These are phyloP conservation scores for Conus betulinus DNA, from an alignment of 1,140 invertebrate species.

Conservation along the genomic window DNA sequence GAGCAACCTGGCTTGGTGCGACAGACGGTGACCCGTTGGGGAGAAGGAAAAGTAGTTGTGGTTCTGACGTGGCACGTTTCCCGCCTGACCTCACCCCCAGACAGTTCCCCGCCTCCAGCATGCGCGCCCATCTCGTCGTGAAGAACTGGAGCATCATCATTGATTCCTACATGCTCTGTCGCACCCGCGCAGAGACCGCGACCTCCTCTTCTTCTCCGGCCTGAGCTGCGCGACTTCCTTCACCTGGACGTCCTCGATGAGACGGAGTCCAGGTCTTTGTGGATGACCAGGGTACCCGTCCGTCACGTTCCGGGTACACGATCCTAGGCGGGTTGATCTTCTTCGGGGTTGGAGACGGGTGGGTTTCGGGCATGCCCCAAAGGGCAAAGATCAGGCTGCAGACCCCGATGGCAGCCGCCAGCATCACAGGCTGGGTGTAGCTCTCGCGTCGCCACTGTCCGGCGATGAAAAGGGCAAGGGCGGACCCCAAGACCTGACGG, in stretches of 20 bases:
- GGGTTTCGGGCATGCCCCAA: constrained; percentile 22
- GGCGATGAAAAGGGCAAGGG: background rate
- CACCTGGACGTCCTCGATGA: background rate
- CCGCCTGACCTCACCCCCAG: no score
- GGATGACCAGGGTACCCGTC: no score
- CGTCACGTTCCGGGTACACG: no score
- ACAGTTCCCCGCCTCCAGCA: background rate
- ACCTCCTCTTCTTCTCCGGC: no score
- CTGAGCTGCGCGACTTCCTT: background rate
- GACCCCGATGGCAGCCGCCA: background rate
- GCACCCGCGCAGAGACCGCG: background rate
- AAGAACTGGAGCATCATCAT: background rate
- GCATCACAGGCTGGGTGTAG: constrained; percentile 14
- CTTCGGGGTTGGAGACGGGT: background rate
- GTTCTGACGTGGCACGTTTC: background rate
- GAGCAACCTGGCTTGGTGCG: background rate
- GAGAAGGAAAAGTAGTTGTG: background rate
- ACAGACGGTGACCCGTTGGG: background rate
- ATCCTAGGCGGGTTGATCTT: no score
- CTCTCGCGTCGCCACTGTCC: background rate
- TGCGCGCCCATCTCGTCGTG: background rate
- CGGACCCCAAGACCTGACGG: constrained; percentile 8
- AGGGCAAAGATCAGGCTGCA: constrained; percentile 4
- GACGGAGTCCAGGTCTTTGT: no score
- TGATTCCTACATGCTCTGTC: background rate